Percentiles rank a stretch among this genome's conserved stretches.
Conservation (phyloP, 2,113 vertebrate genomes). For the rat (Rattus norvegicus) region DNA sequence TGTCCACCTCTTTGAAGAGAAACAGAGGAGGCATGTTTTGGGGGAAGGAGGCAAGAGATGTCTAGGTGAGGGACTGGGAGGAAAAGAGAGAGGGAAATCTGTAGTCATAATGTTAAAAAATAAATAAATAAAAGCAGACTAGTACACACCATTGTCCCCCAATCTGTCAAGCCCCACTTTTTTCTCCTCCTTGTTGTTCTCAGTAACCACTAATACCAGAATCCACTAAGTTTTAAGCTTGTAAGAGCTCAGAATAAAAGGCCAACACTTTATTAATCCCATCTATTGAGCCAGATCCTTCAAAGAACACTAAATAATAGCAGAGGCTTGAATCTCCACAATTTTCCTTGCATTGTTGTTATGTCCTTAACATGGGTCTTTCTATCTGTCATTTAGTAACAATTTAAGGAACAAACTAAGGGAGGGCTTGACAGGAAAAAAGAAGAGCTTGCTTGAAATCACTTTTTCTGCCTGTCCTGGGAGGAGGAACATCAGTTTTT, state of each 20-base stretch:
- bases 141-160: neutral
- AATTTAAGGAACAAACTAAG: slow-evolving; percentile 39
- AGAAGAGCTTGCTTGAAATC: slow-evolving; percentile 12
- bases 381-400: neutral
- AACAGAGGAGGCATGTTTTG: neutral
- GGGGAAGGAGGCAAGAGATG: too few species aligned
- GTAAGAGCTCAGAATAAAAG: neutral
- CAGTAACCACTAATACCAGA: neutral
- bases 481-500: slow-evolving; percentile 53
- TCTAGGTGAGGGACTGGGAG: neutral
- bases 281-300: slow-evolving; percentile 3
- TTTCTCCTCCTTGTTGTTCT: neutral
- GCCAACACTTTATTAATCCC: neutral
- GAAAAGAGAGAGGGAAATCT: neutral
- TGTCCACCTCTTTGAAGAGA: neutral
- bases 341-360: slow-evolving; percentile 19
- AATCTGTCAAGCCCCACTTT: neutral
- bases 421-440: neutral
- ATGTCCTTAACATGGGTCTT: slow-evolving; percentile 50
- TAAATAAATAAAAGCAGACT: neutral
- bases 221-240: neutral
- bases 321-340: neutral
- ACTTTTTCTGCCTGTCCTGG: slow-evolving; percentile 17
- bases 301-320: slow-evolving; percentile 54
- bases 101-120: neutral